Percentiles rank a stretch among this genome's conserved stretches.
These are phyloP conservation scores for Aurelia coerulea DNA, from an alignment of 30 jellyfish, hydroid and myxozoan genomes.

Conservation along the genomic window DNA sequence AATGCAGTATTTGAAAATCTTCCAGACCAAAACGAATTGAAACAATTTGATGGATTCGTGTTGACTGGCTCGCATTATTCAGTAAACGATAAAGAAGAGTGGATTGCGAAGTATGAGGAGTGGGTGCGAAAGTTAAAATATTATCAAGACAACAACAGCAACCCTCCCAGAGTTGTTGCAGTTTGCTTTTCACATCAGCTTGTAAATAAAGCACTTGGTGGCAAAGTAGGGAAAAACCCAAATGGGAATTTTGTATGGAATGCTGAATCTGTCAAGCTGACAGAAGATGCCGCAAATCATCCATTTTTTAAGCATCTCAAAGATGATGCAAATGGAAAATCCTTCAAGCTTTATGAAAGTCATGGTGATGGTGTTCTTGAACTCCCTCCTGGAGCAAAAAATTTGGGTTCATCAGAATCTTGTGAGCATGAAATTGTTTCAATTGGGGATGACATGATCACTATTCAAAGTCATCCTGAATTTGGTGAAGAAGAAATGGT, in stretches of 20 bases:
- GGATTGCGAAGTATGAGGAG: constrained; percentile 77
- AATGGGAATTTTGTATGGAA: constrained; percentile 69
- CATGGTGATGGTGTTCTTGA: constrained; percentile 80
- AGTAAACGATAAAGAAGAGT: constrained; percentile 67
- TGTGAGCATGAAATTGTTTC: constrained; percentile 75
- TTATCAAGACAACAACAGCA: constrained; percentile 45
- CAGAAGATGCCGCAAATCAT: constrained; percentile 22
- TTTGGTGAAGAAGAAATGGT: constrained; percentile 49
- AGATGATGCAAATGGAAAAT: neutral
- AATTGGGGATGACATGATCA: constrained; percentile 51
- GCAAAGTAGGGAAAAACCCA: constrained; percentile 69
- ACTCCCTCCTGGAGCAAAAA: constrained; percentile 51
- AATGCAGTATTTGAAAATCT: constrained; percentile 67
- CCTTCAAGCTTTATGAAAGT: constrained; percentile 56
- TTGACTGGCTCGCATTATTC: constrained; percentile 93
- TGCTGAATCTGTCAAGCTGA: constrained; percentile 48
- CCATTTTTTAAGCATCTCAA: constrained; percentile 30
- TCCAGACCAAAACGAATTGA: constrained; percentile 51
- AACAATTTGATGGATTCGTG: constrained; percentile 73
- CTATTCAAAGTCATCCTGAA: constrained; percentile 91
- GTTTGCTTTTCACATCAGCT: constrained; percentile 96
- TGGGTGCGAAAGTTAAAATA: constrained; percentile 46
- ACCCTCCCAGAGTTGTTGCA: constrained; percentile 74
- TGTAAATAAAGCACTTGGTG: constrained; percentile 92
- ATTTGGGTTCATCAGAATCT: constrained; percentile 58